phyloP scores from a whole-genome alignment of 2,888 invertebrate species.

The Cataglyphis cursor region DNA sequence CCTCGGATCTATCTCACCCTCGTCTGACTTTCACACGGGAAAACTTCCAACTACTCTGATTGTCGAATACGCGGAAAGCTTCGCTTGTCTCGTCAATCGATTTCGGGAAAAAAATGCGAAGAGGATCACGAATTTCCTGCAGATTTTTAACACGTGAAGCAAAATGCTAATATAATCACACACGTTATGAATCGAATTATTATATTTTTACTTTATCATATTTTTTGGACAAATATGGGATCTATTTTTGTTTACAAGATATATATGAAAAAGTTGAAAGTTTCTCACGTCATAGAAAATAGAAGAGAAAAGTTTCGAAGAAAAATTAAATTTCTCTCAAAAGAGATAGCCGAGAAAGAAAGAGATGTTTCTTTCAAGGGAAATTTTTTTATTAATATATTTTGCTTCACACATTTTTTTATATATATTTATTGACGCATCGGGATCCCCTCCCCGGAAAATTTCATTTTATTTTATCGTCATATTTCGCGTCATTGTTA shows the following conservation, averaged over 20 bases:
- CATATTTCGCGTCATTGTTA: neutral
- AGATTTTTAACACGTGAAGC: neutral
- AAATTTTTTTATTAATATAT: neutral
- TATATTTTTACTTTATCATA: neutral
- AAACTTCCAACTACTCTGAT: conserved; percentile 12
- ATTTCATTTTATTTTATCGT: neutral
- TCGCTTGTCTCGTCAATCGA: neutral
- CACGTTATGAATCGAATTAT: neutral
- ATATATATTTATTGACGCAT: neutral
- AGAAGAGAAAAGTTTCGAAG: neutral
- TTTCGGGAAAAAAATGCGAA: neutral
- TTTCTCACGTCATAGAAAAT: neutral
- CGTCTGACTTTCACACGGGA: conserved; percentile 38
- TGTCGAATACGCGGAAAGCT: conserved; percentile 12
- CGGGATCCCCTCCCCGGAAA: neutral
- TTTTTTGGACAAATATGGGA: neutral
- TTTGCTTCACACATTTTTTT: neutral
- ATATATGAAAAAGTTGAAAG: neutral
- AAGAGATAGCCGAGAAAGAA: neutral
- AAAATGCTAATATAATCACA: neutral
- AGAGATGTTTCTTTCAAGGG: neutral
- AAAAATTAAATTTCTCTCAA: neutral
- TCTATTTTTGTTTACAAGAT: conserved; percentile 1
- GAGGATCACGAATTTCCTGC: neutral
- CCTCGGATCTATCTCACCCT: conserved; percentile 21